Base-by-base conservation (phyloP, 1,140 invertebrate genomes). In the Drosophila willistoni region DNA sequence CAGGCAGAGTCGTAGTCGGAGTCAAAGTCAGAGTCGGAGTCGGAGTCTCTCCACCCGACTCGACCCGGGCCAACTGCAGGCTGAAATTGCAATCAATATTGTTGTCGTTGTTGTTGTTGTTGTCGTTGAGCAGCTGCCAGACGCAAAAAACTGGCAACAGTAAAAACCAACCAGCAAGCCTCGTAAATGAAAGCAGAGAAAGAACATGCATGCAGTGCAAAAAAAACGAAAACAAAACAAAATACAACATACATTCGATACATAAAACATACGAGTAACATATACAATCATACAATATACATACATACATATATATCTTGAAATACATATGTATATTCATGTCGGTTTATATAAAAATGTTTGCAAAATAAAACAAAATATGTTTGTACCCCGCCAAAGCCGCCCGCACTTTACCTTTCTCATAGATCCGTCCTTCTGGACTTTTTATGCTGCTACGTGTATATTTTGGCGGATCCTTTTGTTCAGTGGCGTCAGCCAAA, bases 31-130 rank as follows among this genome's bases (percentile, higher is more conserved):
- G 36, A 39, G 12, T 13, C 36, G 36, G 10, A 39, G 36, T 39
- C 36, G 36, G 12, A 39, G 36, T 39, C 36, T 56, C 64, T 70
- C 57, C 12, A 63, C 60, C 36, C 47, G 51, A 47, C 17, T 29
- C 56, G 67, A 60, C 62, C 36, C 39, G 36, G 34, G 44, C 67
- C 34, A 57, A 75, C 68, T 87, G 83, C 84, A 77, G 75, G 68
- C 83, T 68, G 77, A 75, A 89, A 87, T 84, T 87, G 83, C 83
- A 87, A 87, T 87, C 83, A 87, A 87, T 87, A 87, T 89, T 83
- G 70, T 71, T 77, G 77, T 83, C 71, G 77, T 71, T 80, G 77
- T 34, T 64, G 67, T 62, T 68, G 65, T 62, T 64, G 57, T 62
- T 68, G 65, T 61, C 36, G 70, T 65, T 76, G 68, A 89, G 83